Evolutionary conservation across 2,888 invertebrate genomes (phyloP), one percentile per base, ranked within the genome.

Genomic region (Hymenopus coronatus): DNA sequence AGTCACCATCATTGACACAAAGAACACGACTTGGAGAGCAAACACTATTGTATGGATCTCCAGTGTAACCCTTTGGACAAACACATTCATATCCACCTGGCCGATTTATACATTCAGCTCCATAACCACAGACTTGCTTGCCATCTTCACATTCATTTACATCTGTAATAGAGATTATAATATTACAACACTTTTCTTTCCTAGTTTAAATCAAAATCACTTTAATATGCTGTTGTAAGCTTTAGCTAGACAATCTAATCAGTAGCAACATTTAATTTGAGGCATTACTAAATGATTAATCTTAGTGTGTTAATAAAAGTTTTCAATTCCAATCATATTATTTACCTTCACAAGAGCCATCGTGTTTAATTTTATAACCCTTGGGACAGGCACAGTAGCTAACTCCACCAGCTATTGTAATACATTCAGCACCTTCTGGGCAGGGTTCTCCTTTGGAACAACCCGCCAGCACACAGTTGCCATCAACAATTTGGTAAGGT

Each of bases 361-460:
- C 97, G 2, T 94, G 92, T 89, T 95, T 95, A 30, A 97, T 96
- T 89, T 96, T 95, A 92, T 95, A 98, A 27, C 98, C 98, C 92
- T 97, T 96, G 9, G 98, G 98, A 92, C 98, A 98, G 87, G 98
- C 98, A 92, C 98, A 98, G 92, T 98, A 98, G 92, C 98, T 98
- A 1, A 98, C 97, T 87, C 97, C 97, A 40, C 97, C 97, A 25
- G 98, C 96, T 91, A 98, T 98, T 6, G 97, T 96, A 89, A 98
- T 97, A 92, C 98, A 98, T 92, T 98, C 97, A 0, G 98, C 98
- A 15, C 98, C 98, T 90, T 95, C 94, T 1, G 97, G 97, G 93
- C 98, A 98, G 91, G 96, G 96, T 90, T 97, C 97, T 82, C 96
- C 96, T 91, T 96, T 96, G 2, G 96, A 96, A 92, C 98, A 98